Evolutionary conservation across 2,888 invertebrate genomes (phyloP), one percentile per base, ranked within the genome.

Genomic region (Nomada goodeniana): DNA sequence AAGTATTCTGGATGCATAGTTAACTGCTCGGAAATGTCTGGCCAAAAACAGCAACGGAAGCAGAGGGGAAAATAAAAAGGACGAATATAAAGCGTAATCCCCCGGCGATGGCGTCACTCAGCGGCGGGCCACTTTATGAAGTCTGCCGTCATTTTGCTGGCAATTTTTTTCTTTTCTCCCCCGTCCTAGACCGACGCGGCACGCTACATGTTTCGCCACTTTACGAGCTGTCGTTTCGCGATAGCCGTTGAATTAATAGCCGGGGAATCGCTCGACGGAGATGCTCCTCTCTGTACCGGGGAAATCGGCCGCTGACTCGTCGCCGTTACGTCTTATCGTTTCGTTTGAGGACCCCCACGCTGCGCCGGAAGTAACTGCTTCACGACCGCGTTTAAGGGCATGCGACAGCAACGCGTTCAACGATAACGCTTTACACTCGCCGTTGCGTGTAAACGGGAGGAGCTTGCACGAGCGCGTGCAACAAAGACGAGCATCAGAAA

Each of bases 281-380:
- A 4, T 10, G 13, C 29, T 13, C 15, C 2, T 29, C 61, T 20
- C 2, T 11, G 36, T 18, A 1, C 23, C 18, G 11, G 23, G 42
- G 44, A 57, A 71, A 44, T 44, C 42, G 36, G 50, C 29, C 52
- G 36, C 69, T 74, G 73, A 73, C 73, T 53, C 44, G 53, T 15
- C 71, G 81, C 72, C 82, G 72, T 61, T 71, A 69, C 36, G 73
- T 61, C 76, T 75, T 78, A 78, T 82, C 52, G 78, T 78, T 80
- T 57, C 67, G 44, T 76, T 70, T 44, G 65, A 64, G 67, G 53
- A 74, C 52, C 68, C 64, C 67, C 42, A 36, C 15, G 23, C n/a
- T 50, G 18, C 65, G n/a, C 42, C 44, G 67, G 70, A 67, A 70
- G 67, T 69, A 53, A 67, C 63, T 23, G 71, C 75, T 79, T 82